Evolutionary conservation across 2,113 vertebrate genomes (phyloP).

Genomic region (Dipodomys spectabilis): DNA sequence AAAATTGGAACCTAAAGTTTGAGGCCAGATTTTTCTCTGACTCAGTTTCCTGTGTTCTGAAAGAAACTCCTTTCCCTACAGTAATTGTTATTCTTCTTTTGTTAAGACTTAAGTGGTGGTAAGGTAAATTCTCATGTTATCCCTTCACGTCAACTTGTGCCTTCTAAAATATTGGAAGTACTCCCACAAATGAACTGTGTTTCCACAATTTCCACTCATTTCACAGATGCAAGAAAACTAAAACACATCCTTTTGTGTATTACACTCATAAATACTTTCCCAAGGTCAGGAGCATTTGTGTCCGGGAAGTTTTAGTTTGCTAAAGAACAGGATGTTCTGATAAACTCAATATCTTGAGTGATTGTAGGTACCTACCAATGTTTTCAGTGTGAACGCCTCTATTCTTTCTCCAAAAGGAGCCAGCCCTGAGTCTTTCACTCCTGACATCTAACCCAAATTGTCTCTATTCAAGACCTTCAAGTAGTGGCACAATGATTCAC

Average conservation of each 20-base stretch:
- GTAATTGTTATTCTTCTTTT: constrained; percentile 72
- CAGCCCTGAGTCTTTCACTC: not conserved
- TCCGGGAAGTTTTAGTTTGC: constrained; percentile 67
- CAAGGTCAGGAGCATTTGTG: constrained; percentile 61
- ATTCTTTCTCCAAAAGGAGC: not conserved
- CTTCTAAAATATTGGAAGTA: constrained; percentile 61
- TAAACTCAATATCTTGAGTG: constrained; percentile 41
- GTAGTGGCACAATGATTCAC: not conserved
- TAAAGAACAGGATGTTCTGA: constrained; percentile 77
- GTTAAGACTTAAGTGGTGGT: constrained; percentile 71
- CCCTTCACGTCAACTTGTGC: not conserved
- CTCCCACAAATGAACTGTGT: constrained; percentile 60
- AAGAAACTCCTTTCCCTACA: constrained; percentile 61
- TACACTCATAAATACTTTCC: constrained; percentile 67
- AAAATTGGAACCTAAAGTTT: constrained; percentile 36
- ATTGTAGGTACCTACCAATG: not conserved
- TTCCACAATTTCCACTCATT: constrained; percentile 62
- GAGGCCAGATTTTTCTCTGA: constrained; percentile 60
- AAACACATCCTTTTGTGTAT: constrained; percentile 66
- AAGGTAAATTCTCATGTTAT: constrained; percentile 66
- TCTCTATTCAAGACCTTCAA: not conserved
- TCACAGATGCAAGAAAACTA: constrained; percentile 59
- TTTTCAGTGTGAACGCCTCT: not conserved
- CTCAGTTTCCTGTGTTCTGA: constrained; percentile 76
- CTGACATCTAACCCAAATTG: not conserved